Evolutionary conservation across 1,140 invertebrate genomes (phyloP), one percentile per base, ranked within the genome.

Genomic region (Epicauta chinensis): DNA sequence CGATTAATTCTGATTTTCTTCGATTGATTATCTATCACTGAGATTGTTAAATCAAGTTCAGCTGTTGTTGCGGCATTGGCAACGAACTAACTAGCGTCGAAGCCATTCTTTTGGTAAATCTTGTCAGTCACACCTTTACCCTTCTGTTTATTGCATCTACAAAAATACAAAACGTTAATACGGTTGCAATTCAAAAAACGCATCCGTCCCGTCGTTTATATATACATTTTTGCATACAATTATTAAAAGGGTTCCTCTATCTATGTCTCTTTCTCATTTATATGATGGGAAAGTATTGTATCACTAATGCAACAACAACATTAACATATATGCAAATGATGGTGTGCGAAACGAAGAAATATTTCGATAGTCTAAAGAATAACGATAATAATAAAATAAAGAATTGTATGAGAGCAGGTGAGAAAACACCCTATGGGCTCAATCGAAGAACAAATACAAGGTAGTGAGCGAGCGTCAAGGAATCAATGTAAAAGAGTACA

Each of bases 121-220:
- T 53, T 55, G 59, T 63, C 61, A 53, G 61, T 63, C 61, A 63
- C 61, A 63, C 61, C 58, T 63, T 49, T 55, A 60, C 61, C 61
- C 61, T 56, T 63, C 58, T 63, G 55, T 63, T 60, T 57, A 30
- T 30, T 34, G 3, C 11, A 34, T 7, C 12, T 56, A 56, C 51
- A 38, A 41, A 49, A 45, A 51, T 44, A 39, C 40, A 32, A 36
- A 35, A 44, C 23, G 46, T 51, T 51, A 46, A 47, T 51, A 46
- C 37, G 35, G 40, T 46, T 45, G 41, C 35, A 30, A 46, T 37
- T 40, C 23, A 15, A 40, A 56, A 45, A 31, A 51, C 41, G 41
- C 53, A 51, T 45, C 47, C 53, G 39, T 44, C 30, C 53, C 56
- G 40, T 46, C 23, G 23, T 23, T 23, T 3, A 23, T 23, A 23